Base-by-base conservation (phyloP, 2,888 invertebrate genomes). In the Arge pagana region DNA sequence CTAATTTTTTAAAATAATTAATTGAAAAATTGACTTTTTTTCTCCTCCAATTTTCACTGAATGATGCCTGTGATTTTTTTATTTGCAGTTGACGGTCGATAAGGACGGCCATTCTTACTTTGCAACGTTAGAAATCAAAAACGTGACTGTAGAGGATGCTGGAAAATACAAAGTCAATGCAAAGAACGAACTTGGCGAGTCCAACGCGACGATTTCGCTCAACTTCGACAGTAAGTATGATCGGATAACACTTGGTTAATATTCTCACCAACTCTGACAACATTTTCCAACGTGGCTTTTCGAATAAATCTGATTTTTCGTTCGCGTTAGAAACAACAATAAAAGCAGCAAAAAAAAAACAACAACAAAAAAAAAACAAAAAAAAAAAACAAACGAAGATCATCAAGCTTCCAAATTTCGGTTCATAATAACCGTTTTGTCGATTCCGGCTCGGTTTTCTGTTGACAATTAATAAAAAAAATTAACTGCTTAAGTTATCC, bases 221-320 rank as follows among this genome's bases (percentile, higher is more conserved):
- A 96, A 96, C 82, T 95, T 96, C 83, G 95, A 95, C 87, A 96
- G 96, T 96, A 85, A 93, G 94, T 90, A 72, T 61, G n/a, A n/a
- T n/a, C n/a, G n/a, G n/a, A n/a, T n/a, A n/a, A n/a, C 15, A 37
- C 23, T 51, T 36, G 10, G 26, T 40, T 26, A 10, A 45, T 39
- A 30, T 43, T 49, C 26, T 36, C 18, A 24, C 13, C 30, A 21
- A 15, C 16, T 8, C 23, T 36, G 4, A 24, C 31, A 10, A 48
- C 11, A 26, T 31, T 39, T 33, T 31, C 35, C 8, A 28, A 42
- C 13, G 15, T 30, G 18, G 36, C 36, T 24, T 50, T 26, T 41
- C n/a, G n/a, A n/a, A n/a, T n/a, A n/a, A n/a, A n/a, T n/a, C n/a
- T n/a, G n/a, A n/a, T n/a, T n/a, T n/a, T n/a, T n/a, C n/a, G n/a